Conservation (phyloP, 2,113 vertebrate genomes). For the Turdus rufiventris region DNA sequence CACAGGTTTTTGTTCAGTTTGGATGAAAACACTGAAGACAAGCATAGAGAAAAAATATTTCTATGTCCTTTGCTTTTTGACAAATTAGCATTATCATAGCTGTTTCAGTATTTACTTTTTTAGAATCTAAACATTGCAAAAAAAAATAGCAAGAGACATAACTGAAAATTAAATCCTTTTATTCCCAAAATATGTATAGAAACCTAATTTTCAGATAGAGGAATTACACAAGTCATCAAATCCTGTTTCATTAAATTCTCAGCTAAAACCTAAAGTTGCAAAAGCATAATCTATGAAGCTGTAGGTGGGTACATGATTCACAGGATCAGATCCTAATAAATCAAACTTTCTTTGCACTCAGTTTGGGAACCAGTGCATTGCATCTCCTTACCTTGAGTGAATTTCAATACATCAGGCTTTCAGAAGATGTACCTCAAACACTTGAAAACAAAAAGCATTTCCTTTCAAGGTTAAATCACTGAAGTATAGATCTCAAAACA, state of each 20-base stretch:
- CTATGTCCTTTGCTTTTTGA: not conserved
- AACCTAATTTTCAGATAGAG: not conserved
- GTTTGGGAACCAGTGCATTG: not conserved
- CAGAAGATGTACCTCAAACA: not conserved
- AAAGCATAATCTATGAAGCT: conserved; percentile 1
- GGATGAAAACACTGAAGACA: not conserved
- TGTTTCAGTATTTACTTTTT: not conserved
- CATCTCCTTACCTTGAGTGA: not conserved
- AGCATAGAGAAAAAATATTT: not conserved
- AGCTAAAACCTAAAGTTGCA: not conserved
- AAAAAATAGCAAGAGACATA: not conserved
- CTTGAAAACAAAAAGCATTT: not conserved
- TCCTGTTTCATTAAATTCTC: conserved; percentile 3
- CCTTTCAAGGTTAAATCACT: not conserved
- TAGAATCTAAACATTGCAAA: not conserved
- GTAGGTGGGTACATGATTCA: conserved; percentile 40
- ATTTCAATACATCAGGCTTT: not conserved
- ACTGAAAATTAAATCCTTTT: not conserved
- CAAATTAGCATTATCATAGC: not conserved
- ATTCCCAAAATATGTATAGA: not conserved
- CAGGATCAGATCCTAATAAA: conserved; percentile 12
- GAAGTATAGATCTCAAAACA: not conserved
- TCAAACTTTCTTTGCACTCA: not conserved
- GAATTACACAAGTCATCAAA: not conserved
- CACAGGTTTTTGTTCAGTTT: not conserved